phyloP scores from a whole-genome alignment of 2,113 vertebrate species.

The Paramormyrops kingsleyae region DNA sequence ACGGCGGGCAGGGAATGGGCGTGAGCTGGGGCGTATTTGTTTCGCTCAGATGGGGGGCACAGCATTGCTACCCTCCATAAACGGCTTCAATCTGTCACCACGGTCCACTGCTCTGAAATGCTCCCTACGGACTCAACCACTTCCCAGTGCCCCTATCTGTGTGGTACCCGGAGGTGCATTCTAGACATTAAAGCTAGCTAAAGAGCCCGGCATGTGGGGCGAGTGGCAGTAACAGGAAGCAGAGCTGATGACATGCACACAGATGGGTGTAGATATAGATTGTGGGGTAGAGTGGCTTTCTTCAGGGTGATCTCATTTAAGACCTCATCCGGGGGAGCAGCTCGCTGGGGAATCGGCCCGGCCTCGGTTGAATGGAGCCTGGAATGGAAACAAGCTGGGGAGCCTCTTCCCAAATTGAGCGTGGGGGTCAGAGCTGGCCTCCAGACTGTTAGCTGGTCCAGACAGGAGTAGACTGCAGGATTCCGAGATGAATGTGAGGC shows the following conservation, averaged over 20 bases:
- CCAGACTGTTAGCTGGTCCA: neutral
- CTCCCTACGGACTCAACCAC: neutral
- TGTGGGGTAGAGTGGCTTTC: neutral
- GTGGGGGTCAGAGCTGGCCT: neutral
- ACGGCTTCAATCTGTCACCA: slow-evolving; percentile 9
- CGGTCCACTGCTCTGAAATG: neutral
- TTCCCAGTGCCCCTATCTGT: neutral
- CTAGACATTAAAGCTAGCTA: neutral
- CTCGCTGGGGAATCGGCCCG: neutral
- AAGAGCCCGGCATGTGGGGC: neutral
- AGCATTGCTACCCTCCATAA: neutral
- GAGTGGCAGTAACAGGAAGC: neutral
- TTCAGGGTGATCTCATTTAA: neutral
- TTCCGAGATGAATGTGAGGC: neutral
- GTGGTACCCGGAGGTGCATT: neutral
- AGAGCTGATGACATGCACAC: neutral
- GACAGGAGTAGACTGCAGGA: neutral
- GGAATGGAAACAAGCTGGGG: neutral
- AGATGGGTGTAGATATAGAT: slow-evolving; percentile 3
- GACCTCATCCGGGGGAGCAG: neutral
- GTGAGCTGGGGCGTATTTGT: no score
- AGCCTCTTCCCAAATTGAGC: neutral
- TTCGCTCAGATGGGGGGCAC: neutral
- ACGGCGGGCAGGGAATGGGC: neutral
- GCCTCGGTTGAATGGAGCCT: neutral